Percentiles rank a stretch among this genome's conserved stretches.
phyloP scores from a whole-genome alignment of 2,113 vertebrate genomes.

The Oxyura jamaicensis region DNA sequence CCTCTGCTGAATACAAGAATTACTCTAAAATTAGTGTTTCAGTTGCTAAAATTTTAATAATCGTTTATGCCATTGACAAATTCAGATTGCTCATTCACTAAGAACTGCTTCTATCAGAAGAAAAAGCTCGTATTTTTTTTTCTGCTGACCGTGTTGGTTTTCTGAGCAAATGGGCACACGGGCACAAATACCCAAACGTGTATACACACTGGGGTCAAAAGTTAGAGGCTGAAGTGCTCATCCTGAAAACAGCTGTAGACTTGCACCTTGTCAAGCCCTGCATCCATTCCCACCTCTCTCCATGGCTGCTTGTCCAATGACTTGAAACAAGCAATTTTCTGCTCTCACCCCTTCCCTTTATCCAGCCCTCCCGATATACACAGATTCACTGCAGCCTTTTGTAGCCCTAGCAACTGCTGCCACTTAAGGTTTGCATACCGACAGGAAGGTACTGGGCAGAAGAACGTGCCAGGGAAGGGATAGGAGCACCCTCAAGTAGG shows the following conservation, averaged over 20 bases:
- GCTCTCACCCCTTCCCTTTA: slow-evolving; percentile 11
- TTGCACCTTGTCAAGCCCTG: not conserved
- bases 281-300: not conserved
- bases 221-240: not conserved
- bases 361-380: not conserved
- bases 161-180: not conserved
- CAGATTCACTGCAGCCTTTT: slow-evolving; percentile 37
- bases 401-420: slow-evolving; percentile 64
- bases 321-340: slow-evolving; percentile 41
- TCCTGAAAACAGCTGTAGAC: not conserved
- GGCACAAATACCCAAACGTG: not conserved
- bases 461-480: not conserved
- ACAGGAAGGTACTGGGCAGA: not conserved
- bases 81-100: not conserved
- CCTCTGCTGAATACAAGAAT: not conserved
- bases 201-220: not conserved
- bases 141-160: not conserved
- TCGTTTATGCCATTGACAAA: not conserved
- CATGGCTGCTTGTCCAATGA: not conserved
- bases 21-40: not conserved
- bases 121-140: not conserved
- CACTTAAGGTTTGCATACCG: not conserved
- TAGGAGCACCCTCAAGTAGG: not conserved
- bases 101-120: not conserved
- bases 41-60: not conserved